phyloP scores from a whole-genome alignment of 2,797 vertebrate species.

The Chromis chromis region DNA sequence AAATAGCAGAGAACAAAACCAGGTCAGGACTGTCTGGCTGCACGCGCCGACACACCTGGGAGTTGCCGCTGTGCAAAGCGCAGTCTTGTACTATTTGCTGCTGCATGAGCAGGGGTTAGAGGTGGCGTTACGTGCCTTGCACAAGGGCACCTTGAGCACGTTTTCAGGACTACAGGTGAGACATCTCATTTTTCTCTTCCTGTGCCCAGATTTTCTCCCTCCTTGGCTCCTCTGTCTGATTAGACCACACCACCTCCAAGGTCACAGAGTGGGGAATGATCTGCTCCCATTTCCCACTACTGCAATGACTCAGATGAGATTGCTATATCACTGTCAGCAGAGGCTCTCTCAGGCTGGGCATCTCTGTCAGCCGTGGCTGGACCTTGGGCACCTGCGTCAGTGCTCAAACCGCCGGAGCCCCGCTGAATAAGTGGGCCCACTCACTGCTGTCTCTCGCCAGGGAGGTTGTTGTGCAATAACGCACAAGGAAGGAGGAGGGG shows the following conservation, averaged over 20 bases:
- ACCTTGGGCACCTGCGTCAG: constrained; percentile 77
- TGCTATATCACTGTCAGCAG: constrained; percentile 72
- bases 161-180: constrained; percentile 25
- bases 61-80: constrained; percentile 28
- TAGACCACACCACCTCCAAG: constrained; percentile 66
- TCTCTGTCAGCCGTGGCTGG: constrained; percentile 55
- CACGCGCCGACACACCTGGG: constrained; percentile 48
- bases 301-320: constrained; percentile 70
- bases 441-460: constrained; percentile 46
- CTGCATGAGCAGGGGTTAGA: constrained; percentile 57
- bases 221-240: constrained; percentile 23
- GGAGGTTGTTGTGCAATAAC: constrained; percentile 68
- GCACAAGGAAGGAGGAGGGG: constrained; percentile 25
- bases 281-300: constrained; percentile 49
- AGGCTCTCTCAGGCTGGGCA: constrained; percentile 45
- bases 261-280: constrained; percentile 67
- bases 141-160: constrained; percentile 60
- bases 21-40: constrained; percentile 40
- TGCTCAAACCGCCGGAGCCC: constrained; percentile 42
- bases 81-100: constrained; percentile 48
- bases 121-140: constrained; percentile 46
- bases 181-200: constrained; percentile 11
- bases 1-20: constrained; percentile 21
- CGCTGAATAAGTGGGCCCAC: constrained; percentile 62
- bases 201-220: not conserved